Evolutionary conservation across 2,888 invertebrate genomes (phyloP), one percentile per base, ranked within the genome.

Genomic region (Lasius platythorax): DNA sequence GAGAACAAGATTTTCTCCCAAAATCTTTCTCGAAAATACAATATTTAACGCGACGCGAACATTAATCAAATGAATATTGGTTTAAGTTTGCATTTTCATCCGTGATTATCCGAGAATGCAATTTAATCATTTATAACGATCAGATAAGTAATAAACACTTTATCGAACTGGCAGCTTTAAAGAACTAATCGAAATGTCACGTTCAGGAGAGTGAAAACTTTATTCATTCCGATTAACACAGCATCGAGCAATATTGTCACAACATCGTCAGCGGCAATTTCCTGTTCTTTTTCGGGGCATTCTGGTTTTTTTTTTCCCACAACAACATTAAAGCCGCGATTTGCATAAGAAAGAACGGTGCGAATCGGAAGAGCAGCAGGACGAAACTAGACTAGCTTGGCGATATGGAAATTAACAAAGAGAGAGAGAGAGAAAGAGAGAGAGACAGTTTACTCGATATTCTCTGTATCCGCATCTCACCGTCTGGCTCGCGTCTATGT

Each of bases 371-470:
- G 30, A 66, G 50, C 23, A 46, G 53, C 12, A 66, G 33, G 53
- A 8, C n/a, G 18, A 50, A 50, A 18, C 50, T 53, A 30, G 3
- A 11, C 3, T 61, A 43, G 30, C 4, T 18, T 18, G 23, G 40
- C 61, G 53, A 82, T 56, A 64, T 72, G 79, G 74, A 64, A 82
- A 86, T 72, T 46, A 75, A 73, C 28, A 30, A 40, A 11, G 46
- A 50, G 53, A 74, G 40, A 30, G 30, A 28, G 23, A 64, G 43
- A 30, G 23, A n/a, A 23, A 37, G 56, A 75, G 30, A 30, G 23
- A n/a, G 33, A 37, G 37, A 74, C 12, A 46, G 33, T 46, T 64
- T 53, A 73, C 56, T 68, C 74, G 74, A 75, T 82, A 82, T 74
- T 74, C 37, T 15, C 56, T 30, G 53, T 74, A 40, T 61, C 28